phyloP scores from a whole-genome alignment of 2,113 vertebrate genomes.

The Enhydra lutris region DNA sequence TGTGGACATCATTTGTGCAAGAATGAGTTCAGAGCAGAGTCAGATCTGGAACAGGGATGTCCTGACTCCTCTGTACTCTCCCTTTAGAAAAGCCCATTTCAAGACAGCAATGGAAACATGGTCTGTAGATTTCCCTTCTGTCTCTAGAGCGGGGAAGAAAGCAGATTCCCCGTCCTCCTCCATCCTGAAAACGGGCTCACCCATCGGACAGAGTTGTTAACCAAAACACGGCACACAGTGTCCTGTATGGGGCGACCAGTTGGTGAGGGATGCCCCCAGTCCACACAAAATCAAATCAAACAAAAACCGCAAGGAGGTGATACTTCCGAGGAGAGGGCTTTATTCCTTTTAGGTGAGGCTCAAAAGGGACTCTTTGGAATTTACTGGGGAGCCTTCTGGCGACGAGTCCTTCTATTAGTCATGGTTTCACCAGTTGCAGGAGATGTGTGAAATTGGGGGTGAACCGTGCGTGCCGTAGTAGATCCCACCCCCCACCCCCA shows the following conservation, averaged over 20 bases:
- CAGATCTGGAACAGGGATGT: background rate
- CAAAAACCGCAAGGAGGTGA: background rate
- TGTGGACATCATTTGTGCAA: background rate
- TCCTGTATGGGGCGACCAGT: background rate
- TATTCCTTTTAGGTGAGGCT: background rate
- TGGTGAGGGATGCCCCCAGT: background rate
- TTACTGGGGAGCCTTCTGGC: background rate
- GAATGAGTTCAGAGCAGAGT: background rate
- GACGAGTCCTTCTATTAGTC: background rate
- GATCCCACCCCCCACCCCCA: background rate
- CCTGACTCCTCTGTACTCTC: background rate
- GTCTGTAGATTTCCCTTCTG: background rate
- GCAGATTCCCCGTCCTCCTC: background rate
- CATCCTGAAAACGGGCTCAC: background rate
- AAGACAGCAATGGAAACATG: background rate
- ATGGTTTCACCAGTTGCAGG: background rate
- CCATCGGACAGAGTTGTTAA: background rate
- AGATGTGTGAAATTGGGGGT: accelerated
- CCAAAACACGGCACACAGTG: background rate
- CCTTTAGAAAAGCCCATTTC: background rate
- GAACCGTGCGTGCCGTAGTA: accelerated
- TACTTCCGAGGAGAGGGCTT: background rate
- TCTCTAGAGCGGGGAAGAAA: background rate
- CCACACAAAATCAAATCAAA: background rate
- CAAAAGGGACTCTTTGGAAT: background rate